Conservation (phyloP, 2,113 vertebrate genomes). For the Spizaetus ornatus region DNA sequence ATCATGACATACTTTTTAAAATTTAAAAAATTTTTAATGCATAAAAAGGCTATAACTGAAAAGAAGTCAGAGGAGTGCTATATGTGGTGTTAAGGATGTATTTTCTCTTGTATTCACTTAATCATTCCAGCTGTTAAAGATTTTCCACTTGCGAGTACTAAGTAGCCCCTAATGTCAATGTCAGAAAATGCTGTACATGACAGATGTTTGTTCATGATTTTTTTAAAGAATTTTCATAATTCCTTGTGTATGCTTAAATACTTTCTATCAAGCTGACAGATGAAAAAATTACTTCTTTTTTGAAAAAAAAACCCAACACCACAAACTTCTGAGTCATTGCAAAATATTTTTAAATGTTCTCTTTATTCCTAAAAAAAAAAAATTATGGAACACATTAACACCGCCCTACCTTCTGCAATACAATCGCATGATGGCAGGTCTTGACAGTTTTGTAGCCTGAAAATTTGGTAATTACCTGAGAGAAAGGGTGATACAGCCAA, state of each 20-base stretch:
- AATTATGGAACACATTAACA: neutral
- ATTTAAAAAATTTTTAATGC: neutral
- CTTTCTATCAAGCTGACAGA: neutral
- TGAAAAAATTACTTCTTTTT: neutral
- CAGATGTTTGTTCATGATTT: neutral
- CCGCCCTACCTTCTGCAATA: neutral
- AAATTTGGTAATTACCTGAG: neutral
- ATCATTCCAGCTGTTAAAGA: slow-evolving; percentile 1
- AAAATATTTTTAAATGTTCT: neutral
- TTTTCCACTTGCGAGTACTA: neutral
- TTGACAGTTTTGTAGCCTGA: neutral
- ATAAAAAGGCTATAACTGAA: neutral
- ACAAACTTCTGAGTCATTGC: neutral
- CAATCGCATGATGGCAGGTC: neutral
- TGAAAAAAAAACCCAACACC: neutral
- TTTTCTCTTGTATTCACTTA: neutral
- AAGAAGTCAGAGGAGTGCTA: neutral
- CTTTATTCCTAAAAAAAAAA: neutral
- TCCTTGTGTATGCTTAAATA: neutral
- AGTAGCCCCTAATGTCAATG: neutral
- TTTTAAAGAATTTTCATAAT: neutral
- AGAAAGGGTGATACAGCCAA: neutral
- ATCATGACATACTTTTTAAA: neutral
- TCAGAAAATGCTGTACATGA: neutral
- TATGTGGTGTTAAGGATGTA: neutral